Conservation (phyloP, 2,113 vertebrate species). For the Rhinoptilus africanus region DNA sequence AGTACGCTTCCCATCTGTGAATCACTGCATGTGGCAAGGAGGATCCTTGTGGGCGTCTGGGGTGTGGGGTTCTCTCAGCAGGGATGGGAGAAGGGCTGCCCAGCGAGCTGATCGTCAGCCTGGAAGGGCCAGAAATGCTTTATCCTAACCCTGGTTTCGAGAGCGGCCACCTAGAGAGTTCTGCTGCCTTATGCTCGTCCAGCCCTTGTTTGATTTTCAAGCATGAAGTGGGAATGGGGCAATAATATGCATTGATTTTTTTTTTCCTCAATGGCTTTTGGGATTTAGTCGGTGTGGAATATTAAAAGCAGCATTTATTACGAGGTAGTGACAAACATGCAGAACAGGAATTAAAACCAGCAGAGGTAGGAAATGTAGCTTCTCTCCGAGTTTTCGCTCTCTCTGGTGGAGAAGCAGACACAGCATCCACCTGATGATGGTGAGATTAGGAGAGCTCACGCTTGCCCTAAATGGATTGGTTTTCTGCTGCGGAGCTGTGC, state of each 20-base stretch:
- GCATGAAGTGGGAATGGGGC: not conserved
- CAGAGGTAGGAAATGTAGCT: not conserved
- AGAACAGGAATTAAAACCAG: not conserved
- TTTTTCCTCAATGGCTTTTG: not conserved
- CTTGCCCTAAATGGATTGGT: not conserved
- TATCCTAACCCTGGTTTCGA: not conserved
- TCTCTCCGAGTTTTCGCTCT: not conserved
- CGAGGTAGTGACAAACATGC: not conserved
- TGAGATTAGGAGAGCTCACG: not conserved
- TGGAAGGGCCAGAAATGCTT: not conserved
- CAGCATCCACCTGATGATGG: not conserved
- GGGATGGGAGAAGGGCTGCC: not conserved
- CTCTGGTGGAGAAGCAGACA: not conserved
- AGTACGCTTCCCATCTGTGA: constrained; percentile 73
- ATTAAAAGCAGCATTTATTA: not conserved
- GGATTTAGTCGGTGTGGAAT: not conserved
- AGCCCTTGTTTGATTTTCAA: not conserved
- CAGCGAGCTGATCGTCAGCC: rapidly evolving
- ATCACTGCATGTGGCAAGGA: not conserved
- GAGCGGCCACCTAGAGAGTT: not conserved
- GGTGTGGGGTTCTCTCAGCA: not conserved
- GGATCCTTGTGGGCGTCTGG: not conserved
- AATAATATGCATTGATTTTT: not conserved
- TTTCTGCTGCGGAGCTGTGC: not conserved
- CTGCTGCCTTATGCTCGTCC: not conserved